A percentile compares a stretch with the other conserved stretches of the same genome.
Evolutionary conservation across 2,113 vertebrate genomes (phyloP).

Genomic region (Callospermophilus lateralis): DNA sequence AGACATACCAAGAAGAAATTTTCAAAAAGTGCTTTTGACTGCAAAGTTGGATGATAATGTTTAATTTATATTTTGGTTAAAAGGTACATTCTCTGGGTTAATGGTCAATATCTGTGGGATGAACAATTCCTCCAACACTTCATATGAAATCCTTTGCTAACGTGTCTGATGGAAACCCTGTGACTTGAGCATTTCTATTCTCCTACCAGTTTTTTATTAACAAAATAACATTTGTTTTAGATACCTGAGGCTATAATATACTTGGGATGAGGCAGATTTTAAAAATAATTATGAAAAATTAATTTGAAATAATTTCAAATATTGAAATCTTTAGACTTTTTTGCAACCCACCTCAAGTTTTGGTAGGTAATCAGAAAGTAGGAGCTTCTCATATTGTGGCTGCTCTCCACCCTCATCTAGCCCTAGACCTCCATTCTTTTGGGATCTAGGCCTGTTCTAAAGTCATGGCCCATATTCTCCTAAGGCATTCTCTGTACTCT

Average conservation of each 20-base stretch:
- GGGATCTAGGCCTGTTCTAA: not conserved
- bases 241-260: not conserved
- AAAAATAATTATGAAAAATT: too few relatives aligned
- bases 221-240: not conserved
- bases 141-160: not conserved
- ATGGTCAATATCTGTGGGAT: not conserved
- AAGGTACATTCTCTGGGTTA: not conserved
- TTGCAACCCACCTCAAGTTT: not conserved
- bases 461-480: not conserved
- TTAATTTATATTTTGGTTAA: not conserved
- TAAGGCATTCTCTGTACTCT: rapidly evolving
- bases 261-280: not conserved
- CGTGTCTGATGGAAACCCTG: not conserved
- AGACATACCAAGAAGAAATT: not conserved
- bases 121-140: not conserved
- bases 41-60: not conserved
- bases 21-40: not conserved
- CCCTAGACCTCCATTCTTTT: too few relatives aligned
- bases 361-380: not conserved
- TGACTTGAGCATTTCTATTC: not conserved
- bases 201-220: not conserved
- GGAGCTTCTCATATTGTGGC: not conserved
- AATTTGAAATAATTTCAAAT: too few relatives aligned
- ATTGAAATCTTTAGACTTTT: not conserved
- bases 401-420: not conserved